Evolutionary conservation across 2,888 invertebrate genomes (phyloP).

Genomic region (Lomographa bimaculata): DNA sequence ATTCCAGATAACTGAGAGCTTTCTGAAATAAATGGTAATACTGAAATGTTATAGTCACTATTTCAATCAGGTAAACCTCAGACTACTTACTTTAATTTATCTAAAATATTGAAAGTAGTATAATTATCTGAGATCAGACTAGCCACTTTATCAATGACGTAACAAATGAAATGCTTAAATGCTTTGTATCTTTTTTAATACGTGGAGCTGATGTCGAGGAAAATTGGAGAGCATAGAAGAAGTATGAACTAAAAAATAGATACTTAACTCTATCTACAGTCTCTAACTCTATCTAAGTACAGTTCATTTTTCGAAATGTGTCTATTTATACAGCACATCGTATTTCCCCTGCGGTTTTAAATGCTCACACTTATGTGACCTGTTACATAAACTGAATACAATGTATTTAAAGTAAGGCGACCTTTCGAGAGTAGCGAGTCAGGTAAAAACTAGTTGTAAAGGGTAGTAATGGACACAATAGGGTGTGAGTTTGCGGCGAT

Average conservation of each 20-base stretch:
- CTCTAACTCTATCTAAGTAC: too few species aligned
- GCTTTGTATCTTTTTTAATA: too few species aligned
- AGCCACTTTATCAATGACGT: neutral
- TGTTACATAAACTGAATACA: slow-evolving; percentile 28
- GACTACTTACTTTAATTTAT: too few species aligned
- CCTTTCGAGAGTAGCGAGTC: slow-evolving; percentile 36
- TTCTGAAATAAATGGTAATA: neutral
- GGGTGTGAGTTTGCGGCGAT: slow-evolving; percentile 60
- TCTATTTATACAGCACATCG: slow-evolving; percentile 12
- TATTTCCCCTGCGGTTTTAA: slow-evolving; percentile 16
- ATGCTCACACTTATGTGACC: slow-evolving; percentile 18
- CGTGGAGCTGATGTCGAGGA: too few species aligned
- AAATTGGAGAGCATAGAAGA: slow-evolving; percentile 7
- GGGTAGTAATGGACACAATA: slow-evolving; percentile 61
- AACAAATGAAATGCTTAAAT: too few species aligned
- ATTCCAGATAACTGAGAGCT: slow-evolving; percentile 6
- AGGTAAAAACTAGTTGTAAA: slow-evolving; percentile 60
- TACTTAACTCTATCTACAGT: slow-evolving; percentile 11
- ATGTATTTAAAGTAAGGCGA: slow-evolving; percentile 26
- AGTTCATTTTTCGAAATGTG: slow-evolving; percentile 12
- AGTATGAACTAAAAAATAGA: slow-evolving; percentile 16
- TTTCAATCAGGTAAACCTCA: too few species aligned
- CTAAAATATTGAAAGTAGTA: too few species aligned
- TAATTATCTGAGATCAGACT: too few species aligned
- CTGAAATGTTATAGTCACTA: slow-evolving; percentile 1